Base-by-base conservation (phyloP, 2,888 invertebrate genomes). In the Cybosia mesomella region DNA sequence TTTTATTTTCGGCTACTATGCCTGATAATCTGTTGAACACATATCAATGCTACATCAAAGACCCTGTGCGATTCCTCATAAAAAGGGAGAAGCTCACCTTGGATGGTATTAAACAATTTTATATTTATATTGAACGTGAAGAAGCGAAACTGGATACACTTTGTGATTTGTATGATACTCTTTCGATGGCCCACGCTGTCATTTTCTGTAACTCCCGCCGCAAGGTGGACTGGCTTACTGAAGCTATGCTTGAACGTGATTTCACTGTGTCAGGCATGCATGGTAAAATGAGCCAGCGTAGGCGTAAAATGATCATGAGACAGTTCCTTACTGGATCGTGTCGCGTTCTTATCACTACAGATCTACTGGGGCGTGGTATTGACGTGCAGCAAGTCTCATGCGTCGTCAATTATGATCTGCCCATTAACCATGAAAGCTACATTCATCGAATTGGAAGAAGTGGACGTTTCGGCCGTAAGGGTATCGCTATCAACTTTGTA, bases 381-480 rank as follows among this genome's bases (percentile, higher is more conserved):
- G 99, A 99, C 94, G 99, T 99, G 67, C 99, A 99, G 93, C 99
- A 99, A 95, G 99, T 99, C 49, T 99, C 99, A 28, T 96, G 99
- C 91, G 99, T 99, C 94, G 99, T 99, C 93, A 99, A 99, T 95
- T 99, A 99, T 95, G 99, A 99, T 96, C 96, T 99, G 95, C 99
- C 99, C 81, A 98, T 98, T 78, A 99, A 99, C 95, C 97, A 99
- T 84, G 99, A 99, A 95, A 99, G 99, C 95, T 99, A 99, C 95
- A 99, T 99, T 96, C 99, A 99, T 96, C 98, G 99, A 96, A 99
- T 99, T 96, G 99, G 99, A 92, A 98, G 99, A 95, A 99, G 99
- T 95, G 99, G 99, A 88, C 98, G 99, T 95, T 99, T 99, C 93
- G 99, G 99, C 92, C 98, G 99, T 96, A 99, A 99, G 95, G 99